Base-by-base conservation (phyloP, 2,113 vertebrate species). In the Burhinus oedicnemus region DNA sequence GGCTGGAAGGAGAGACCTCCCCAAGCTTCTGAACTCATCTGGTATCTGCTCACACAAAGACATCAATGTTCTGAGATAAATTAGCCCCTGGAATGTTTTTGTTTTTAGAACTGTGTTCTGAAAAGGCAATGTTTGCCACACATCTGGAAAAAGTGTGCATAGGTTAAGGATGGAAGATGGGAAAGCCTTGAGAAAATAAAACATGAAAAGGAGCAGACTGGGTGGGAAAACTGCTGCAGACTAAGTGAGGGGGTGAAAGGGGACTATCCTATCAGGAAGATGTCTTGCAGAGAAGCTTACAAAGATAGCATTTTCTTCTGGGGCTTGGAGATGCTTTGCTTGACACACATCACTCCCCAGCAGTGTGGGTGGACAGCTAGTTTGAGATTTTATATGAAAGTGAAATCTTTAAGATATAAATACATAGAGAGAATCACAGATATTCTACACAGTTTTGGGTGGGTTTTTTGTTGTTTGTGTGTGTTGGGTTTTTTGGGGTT, bases 131-230 rank as follows among this genome's bases (percentile, higher is more conserved):
- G 57, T 92, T 97, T 97, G 91, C 96, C 91, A 90, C 95, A 98
- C 97, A 98, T 98, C 96, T 98, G 97, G 96, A 97, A 97, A 96
- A 98, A 94, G 91, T 68, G 78, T 94, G 93, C 83, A 64, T 96
- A 96, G 91, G 91, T 97, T 98, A 97, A 90, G 81, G 78, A 87
- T 40, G 78, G 75, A 75, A 74, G 84, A 83, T 90, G 65, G 26
- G 77, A 84, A 71, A 95, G 25, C 15, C 70, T 75, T 95, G 78
- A 88, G 89, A 98, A 98, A 97, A 92, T 69, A 95, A 97, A 97
- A 96, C 94, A 96, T 96, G 89, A 97, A 97, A 97, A 96, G 78
- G 45, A 93, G 54, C 79, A 95, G 71, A 68, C 78, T 16, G 91
- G 95, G 93, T 93, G 92, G 69, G 95, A 97, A 89, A 97, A 93